phyloP scores from a whole-genome alignment of 37 sponge, comb jelly and placozoan genomes.

The Chondrosia reniformis region DNA sequence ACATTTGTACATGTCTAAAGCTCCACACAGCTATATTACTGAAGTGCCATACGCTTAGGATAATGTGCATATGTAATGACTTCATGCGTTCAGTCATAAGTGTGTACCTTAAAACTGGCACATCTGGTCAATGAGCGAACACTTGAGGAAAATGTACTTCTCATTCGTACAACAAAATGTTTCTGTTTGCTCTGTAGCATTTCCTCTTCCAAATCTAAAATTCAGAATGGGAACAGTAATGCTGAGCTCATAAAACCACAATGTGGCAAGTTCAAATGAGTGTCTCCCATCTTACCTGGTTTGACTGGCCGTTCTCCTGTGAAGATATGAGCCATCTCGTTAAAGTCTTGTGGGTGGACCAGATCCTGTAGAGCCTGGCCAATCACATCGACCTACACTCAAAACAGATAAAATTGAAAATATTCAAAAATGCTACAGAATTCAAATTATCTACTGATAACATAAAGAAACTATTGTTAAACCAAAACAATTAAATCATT shows the following conservation, averaged over 20 bases:
- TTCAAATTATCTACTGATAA: too few relatives aligned
- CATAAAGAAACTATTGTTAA: too few relatives aligned
- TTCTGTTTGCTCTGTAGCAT: not conserved
- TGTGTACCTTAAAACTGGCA: slow-evolving; percentile 76
- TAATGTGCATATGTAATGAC: too few relatives aligned
- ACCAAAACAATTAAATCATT: too few relatives aligned
- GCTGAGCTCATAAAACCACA: too few relatives aligned
- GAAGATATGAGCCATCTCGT: slow-evolving; percentile 49
- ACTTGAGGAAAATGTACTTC: slow-evolving; percentile 75
- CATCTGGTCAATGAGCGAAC: slow-evolving; percentile 69
- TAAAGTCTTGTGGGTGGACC: slow-evolving; percentile 71
- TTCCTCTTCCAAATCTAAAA: not conserved
- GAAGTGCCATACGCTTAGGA: too few relatives aligned
- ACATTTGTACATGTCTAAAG: too few relatives aligned
- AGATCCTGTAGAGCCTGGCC: slow-evolving; percentile 56
- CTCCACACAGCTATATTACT: too few relatives aligned
- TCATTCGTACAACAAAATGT: slow-evolving; percentile 67
- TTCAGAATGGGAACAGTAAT: not conserved
- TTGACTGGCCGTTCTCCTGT: slow-evolving; percentile 45
- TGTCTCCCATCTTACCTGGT: slow-evolving; percentile 29
- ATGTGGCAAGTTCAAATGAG: not conserved
- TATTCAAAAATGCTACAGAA: too few relatives aligned
- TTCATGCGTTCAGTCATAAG: not conserved
- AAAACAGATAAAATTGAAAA: not conserved
- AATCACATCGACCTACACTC: slow-evolving; percentile 68